A percentile compares a stretch with the other conserved stretches of the same genome.
Conservation (phyloP, 2,797 vertebrate species). For the Danio albolineatus region DNA sequence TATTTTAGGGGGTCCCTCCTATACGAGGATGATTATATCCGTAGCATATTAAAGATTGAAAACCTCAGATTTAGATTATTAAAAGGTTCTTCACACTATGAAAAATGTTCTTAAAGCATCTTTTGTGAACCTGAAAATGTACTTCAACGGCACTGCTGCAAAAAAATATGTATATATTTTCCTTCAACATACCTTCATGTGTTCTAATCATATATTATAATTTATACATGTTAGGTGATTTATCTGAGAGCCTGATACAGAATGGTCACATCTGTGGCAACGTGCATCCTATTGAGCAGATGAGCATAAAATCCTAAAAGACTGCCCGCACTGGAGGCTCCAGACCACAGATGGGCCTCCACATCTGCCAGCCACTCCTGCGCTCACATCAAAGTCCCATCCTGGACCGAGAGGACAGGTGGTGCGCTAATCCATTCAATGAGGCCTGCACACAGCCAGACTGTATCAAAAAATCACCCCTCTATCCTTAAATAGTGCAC, state of each 20-base stretch:
- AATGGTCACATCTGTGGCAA: constrained; percentile 33
- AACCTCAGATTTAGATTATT: background rate
- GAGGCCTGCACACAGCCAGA: constrained; percentile 15
- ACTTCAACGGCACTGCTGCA: background rate
- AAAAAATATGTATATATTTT: background rate
- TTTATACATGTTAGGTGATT: background rate
- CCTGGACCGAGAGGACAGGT: constrained; percentile 43
- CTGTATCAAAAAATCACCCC: too few species aligned
- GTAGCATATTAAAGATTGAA: too few species aligned
- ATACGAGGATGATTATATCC: too few species aligned
- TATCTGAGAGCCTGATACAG: background rate
- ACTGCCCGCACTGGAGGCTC: constrained; percentile 26
- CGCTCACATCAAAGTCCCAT: constrained; percentile 55
- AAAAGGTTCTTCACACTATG: background rate
- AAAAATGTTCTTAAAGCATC: too few species aligned
- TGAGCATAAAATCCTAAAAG: constrained; percentile 26
- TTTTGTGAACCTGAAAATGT: background rate
- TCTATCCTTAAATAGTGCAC: too few species aligned
- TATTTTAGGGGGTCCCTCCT: too few species aligned
- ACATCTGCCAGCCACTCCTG: constrained; percentile 60
- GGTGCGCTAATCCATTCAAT: constrained; percentile 26
- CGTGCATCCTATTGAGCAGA: constrained; percentile 18
- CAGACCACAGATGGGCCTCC: constrained; percentile 53
- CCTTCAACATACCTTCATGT: background rate
- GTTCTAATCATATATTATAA: background rate